Conservation (phyloP, 2,113 vertebrate species). For the Isichthys henryi region DNA sequence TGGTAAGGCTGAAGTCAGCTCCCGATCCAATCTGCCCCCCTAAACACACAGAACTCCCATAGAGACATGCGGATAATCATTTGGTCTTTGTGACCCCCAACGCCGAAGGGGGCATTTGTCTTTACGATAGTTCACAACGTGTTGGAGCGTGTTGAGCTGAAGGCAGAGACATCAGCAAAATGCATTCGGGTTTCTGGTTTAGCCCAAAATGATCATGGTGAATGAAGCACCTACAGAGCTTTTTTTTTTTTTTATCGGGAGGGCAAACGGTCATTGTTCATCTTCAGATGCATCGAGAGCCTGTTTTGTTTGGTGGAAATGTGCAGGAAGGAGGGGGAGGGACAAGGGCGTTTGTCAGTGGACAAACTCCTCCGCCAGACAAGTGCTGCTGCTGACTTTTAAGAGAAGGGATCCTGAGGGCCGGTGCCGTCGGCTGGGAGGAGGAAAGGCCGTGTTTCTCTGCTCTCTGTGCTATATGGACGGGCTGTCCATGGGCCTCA, state of each 20-base stretch:
- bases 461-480: background rate
- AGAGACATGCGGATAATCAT: background rate
- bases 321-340: background rate
- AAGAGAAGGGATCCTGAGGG: background rate
- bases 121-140: background rate
- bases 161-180: background rate
- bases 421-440: background rate
- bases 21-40: background rate
- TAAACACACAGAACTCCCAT: background rate
- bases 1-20: background rate
- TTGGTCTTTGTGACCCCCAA: background rate
- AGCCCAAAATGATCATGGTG: background rate
- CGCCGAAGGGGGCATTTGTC: background rate
- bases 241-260: background rate
- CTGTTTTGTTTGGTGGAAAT: background rate
- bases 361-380: background rate
- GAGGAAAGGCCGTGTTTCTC: background rate
- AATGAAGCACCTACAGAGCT: background rate
- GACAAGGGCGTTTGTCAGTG: background rate
- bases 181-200: background rate
- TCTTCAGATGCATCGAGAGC: background rate
- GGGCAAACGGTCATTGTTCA: background rate
- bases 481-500: background rate
- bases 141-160: background rate
- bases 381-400: background rate